These are phyloP conservation scores for Numida meleagris DNA, from an alignment of 2,113 vertebrate genomes.

Conservation along the genomic window DNA sequence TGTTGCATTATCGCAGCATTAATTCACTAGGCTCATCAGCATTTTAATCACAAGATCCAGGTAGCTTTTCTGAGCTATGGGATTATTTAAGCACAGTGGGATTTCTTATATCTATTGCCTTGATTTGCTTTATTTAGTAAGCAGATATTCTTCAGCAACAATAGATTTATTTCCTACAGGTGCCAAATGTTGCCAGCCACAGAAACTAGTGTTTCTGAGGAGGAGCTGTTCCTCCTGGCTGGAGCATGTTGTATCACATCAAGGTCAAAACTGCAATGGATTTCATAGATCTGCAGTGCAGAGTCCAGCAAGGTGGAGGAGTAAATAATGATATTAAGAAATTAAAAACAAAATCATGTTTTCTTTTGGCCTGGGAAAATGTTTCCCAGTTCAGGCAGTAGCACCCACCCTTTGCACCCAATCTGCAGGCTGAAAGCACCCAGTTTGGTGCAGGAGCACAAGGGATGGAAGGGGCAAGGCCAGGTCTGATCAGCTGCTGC, in stretches of 20 bases:
- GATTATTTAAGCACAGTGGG: neutral
- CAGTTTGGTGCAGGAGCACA: accelerated
- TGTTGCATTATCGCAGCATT: neutral
- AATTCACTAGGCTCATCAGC: slow-evolving; percentile 20
- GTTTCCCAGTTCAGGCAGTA: neutral
- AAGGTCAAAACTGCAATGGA: neutral
- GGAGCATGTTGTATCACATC: neutral
- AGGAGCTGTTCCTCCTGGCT: neutral
- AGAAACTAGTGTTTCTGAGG: neutral
- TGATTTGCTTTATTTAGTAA: neutral
- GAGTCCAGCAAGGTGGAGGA: neutral
- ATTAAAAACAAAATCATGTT: neutral
- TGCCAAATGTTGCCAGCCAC: neutral
- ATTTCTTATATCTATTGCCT: neutral
- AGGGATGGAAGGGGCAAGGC: accelerated
- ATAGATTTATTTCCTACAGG: neutral
- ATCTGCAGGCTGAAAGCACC: neutral
- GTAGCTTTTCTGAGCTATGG: neutral
- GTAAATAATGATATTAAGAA: neutral
- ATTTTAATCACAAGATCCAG: slow-evolving; percentile 30
- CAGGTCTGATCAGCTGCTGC: neutral
- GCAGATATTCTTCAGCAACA: neutral
- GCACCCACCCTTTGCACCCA: neutral
- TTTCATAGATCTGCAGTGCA: neutral
- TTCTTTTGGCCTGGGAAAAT: neutral